phyloP scores from a whole-genome alignment of 2,113 vertebrate species.

The Camelus bactrianus region DNA sequence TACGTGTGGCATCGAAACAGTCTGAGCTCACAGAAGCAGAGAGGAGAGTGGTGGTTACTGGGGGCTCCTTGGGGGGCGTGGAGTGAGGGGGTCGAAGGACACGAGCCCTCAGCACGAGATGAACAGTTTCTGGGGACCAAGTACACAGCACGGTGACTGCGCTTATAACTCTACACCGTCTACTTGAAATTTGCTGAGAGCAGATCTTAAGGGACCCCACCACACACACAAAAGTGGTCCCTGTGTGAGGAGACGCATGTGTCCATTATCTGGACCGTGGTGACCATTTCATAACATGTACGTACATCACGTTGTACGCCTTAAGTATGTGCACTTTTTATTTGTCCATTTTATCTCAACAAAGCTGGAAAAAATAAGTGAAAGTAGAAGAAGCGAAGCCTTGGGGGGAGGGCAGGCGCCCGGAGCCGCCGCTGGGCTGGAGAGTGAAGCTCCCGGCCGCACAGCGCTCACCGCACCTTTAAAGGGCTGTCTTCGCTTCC shows the following conservation, averaged over 20 bases:
- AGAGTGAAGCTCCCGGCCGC: too few species aligned
- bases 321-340: neutral
- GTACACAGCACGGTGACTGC: accelerated
- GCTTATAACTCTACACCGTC: accelerated
- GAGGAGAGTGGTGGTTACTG: neutral
- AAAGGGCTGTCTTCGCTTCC: neutral
- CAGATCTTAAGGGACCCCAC: neutral
- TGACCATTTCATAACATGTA: neutral
- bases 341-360: neutral
- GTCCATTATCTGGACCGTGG: accelerated
- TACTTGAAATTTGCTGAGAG: neutral
- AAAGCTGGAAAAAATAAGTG: neutral
- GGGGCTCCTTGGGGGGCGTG: too few species aligned
- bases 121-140: neutral
- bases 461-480: accelerated
- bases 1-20: accelerated
- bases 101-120: neutral
- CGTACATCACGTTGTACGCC: neutral
- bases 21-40: neutral
- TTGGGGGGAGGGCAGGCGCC: too few species aligned
- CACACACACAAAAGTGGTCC: neutral
- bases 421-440: accelerated
- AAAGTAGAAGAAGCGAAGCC: neutral
- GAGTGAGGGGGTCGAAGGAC: neutral
- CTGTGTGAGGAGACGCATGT: neutral